Evolutionary conservation across 53 echinoderm and acorn worm species (phyloP).

Genomic region (Mesocentrotus franciscanus): DNA sequence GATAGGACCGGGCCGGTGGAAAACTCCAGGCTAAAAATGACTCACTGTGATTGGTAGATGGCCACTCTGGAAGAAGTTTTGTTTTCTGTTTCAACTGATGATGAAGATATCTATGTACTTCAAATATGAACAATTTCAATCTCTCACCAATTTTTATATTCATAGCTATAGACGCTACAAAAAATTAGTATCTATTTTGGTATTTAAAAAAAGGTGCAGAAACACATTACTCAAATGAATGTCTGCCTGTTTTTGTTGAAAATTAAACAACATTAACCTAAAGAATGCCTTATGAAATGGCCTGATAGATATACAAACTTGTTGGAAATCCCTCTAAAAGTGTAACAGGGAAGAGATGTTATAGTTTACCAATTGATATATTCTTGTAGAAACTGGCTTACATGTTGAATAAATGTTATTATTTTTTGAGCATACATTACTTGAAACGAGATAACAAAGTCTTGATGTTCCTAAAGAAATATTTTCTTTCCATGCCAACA

Average conservation of each 20-base stretch:
- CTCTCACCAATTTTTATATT: background rate
- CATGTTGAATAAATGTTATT: background rate
- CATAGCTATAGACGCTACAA: too few species aligned
- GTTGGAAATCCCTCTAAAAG: background rate
- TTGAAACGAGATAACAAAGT: background rate
- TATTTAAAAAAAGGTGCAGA: too few species aligned
- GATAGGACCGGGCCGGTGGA: slow-evolving; percentile 6
- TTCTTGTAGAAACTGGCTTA: background rate
- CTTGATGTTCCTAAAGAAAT: background rate
- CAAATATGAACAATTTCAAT: background rate
- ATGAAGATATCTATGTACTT: background rate
- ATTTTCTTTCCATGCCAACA: background rate
- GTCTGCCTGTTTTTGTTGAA: too few species aligned
- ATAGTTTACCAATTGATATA: background rate
- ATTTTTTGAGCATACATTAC: background rate
- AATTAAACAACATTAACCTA: too few species aligned
- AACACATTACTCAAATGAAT: too few species aligned
- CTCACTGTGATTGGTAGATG: slow-evolving; percentile 54
- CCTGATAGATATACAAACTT: background rate
- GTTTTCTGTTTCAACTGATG: background rate
- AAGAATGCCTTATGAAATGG: too few species aligned
- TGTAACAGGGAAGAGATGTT: background rate
- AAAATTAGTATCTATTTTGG: too few species aligned
- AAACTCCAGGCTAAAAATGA: slow-evolving; percentile 61
- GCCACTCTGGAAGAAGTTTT: slow-evolving; percentile 8